These are phyloP conservation scores for Cryptocheilus praepositus DNA, from an alignment of 2,888 invertebrate genomes.

Conservation along the genomic window DNA sequence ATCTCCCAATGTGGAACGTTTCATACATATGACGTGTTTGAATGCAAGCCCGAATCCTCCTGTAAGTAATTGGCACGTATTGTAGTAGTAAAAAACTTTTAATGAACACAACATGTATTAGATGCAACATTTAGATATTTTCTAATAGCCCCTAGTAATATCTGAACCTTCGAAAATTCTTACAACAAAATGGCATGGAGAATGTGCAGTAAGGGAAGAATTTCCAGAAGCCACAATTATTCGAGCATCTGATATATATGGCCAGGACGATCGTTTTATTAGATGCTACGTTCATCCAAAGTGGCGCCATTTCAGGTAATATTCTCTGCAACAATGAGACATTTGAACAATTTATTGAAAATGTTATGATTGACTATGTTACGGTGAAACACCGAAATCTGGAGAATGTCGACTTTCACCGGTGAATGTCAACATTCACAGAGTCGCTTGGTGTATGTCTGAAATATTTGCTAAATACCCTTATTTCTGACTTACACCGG, in stretches of 20 bases:
- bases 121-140: not conserved
- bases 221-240: slow-evolving; percentile 97
- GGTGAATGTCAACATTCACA: too few species aligned
- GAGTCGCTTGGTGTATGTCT: too few species aligned
- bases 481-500: too few species aligned
- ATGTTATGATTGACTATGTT: not conserved
- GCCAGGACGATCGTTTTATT: slow-evolving; percentile 91
- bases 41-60: slow-evolving; percentile 85
- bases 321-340: not conserved
- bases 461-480: too few species aligned
- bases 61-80: slow-evolving; percentile 56
- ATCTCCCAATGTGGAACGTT: slow-evolving; percentile 87
- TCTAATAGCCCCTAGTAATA: slow-evolving; percentile 78
- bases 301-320: slow-evolving; percentile 67
- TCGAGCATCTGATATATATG: slow-evolving; percentile 94
- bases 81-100: not conserved
- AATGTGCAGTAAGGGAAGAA: slow-evolving; percentile 92
- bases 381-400: too few species aligned
- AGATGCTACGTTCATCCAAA: slow-evolving; percentile 34
- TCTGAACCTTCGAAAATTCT: slow-evolving; percentile 87
- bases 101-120: not conserved
- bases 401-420: too few species aligned
- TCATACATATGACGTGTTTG: slow-evolving; percentile 94
- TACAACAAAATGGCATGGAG: slow-evolving; percentile 88
- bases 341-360: not conserved